These are phyloP conservation scores for Eilema griseolum DNA, from an alignment of 2,888 invertebrate species.

Conservation along the genomic window DNA sequence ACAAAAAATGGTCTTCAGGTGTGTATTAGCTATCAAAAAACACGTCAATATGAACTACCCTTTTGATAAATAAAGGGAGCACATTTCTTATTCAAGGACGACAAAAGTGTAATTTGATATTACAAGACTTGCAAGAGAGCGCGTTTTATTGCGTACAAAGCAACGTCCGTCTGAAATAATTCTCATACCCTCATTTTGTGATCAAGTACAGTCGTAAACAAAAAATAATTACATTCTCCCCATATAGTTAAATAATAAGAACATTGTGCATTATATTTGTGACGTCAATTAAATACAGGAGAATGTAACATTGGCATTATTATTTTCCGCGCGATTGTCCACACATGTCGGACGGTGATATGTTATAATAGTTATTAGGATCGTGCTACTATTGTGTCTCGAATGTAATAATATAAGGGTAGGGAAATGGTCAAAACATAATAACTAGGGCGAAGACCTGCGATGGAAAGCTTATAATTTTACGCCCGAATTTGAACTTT, in stretches of 20 bases:
- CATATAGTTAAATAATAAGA: slow-evolving; percentile 52
- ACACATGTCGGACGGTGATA: slow-evolving; percentile 62
- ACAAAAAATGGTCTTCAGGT: no score
- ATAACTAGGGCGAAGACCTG: neutral
- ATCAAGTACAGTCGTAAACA: slow-evolving; percentile 39
- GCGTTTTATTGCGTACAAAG: neutral
- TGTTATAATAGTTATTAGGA: slow-evolving; percentile 53
- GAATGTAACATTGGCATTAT: slow-evolving; percentile 55
- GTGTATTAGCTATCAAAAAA: no score
- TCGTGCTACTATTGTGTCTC: slow-evolving; percentile 62
- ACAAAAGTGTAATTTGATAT: neutral
- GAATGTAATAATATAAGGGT: slow-evolving; percentile 26
- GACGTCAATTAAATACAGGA: slow-evolving; percentile 65
- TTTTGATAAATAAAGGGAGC: neutral
- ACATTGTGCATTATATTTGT: slow-evolving; percentile 60
- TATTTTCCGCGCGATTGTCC: slow-evolving; percentile 69
- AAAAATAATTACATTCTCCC: slow-evolving; percentile 43
- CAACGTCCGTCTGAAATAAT: neutral
- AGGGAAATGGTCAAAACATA: neutral
- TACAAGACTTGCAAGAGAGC: neutral
- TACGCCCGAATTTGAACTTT: neutral
- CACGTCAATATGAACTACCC: neutral
- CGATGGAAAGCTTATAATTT: neutral
- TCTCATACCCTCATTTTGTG: slow-evolving; percentile 24
- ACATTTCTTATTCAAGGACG: neutral